Evolutionary conservation across 2,888 invertebrate genomes (phyloP).

Genomic region (Spilarctia lutea): DNA sequence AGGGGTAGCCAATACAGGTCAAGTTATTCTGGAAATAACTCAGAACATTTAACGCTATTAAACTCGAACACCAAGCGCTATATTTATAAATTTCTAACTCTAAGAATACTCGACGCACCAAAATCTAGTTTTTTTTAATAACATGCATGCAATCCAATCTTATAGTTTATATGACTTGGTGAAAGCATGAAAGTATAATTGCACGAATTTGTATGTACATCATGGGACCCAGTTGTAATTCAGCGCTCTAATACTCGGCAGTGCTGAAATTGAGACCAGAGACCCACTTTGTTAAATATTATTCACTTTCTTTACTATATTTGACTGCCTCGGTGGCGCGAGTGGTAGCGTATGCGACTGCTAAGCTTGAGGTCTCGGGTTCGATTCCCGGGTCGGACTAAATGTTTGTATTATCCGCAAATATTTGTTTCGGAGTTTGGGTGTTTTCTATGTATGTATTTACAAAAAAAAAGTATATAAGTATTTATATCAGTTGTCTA

Average conservation of each 20-base stretch:
- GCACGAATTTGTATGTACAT: neutral
- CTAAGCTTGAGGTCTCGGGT: too few relatives aligned
- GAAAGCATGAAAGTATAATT: neutral
- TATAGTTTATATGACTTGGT: conserved; percentile 6
- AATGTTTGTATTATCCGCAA: too few relatives aligned
- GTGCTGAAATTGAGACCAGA: neutral
- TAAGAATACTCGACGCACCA: neutral
- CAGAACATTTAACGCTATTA: neutral
- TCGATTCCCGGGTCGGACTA: too few relatives aligned
- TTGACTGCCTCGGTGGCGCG: too few relatives aligned
- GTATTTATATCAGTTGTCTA: too few relatives aligned
- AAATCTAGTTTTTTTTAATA: neutral
- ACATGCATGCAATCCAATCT: neutral
- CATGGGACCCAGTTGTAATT: neutral
- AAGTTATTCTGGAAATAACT: neutral
- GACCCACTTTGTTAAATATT: neutral
- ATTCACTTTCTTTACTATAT: conserved; percentile 4
- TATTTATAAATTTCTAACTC: neutral
- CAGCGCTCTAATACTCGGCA: neutral
- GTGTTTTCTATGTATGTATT: too few relatives aligned
- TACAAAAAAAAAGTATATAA: too few relatives aligned
- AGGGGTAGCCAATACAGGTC: neutral
- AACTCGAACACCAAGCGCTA: neutral
- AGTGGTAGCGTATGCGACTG: too few relatives aligned
- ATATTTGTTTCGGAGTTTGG: too few relatives aligned